phyloP scores from a whole-genome alignment of 2,797 vertebrate genomes.

The Ptychadena robeensis region DNA sequence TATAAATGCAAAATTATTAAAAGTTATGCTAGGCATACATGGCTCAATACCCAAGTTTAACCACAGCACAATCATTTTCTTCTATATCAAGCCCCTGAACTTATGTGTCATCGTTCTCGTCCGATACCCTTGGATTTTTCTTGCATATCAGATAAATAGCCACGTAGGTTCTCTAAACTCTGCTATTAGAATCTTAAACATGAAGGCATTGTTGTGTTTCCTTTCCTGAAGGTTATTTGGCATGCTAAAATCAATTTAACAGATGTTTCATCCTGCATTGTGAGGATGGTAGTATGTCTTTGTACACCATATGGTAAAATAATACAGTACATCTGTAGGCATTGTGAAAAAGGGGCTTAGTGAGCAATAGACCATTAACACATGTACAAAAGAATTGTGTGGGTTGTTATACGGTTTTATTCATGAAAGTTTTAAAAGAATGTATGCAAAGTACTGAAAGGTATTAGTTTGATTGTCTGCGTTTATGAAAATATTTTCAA shows the following conservation, averaged over 20 bases:
- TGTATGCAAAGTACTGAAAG: neutral
- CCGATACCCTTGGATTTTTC: no score
- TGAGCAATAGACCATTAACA: slow-evolving; percentile 26
- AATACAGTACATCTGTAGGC: slow-evolving; percentile 18
- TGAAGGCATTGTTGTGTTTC: neutral
- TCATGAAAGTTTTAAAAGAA: slow-evolving; percentile 6
- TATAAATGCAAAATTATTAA: no score
- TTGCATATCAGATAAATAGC: no score
- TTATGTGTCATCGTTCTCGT: no score
- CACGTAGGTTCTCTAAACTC: neutral
- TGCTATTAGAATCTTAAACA: neutral
- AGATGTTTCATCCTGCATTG: slow-evolving; percentile 11
- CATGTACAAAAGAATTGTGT: neutral
- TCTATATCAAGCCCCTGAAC: no score
- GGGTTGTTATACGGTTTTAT: neutral
- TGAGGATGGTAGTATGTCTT: neutral
- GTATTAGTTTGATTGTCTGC: neutral
- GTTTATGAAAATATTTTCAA: neutral
- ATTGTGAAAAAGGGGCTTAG: neutral
- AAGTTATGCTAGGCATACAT: no score
- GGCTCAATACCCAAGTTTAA: no score
- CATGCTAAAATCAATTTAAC: slow-evolving; percentile 31
- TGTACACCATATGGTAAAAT: slow-evolving; percentile 34
- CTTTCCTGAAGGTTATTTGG: slow-evolving; percentile 1
- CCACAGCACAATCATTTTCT: no score